A percentile compares a stretch with the other conserved stretches of the same genome.
Evolutionary conservation across 2,797 vertebrate species (phyloP).

Genomic region (Cirrhinus molitorella): DNA sequence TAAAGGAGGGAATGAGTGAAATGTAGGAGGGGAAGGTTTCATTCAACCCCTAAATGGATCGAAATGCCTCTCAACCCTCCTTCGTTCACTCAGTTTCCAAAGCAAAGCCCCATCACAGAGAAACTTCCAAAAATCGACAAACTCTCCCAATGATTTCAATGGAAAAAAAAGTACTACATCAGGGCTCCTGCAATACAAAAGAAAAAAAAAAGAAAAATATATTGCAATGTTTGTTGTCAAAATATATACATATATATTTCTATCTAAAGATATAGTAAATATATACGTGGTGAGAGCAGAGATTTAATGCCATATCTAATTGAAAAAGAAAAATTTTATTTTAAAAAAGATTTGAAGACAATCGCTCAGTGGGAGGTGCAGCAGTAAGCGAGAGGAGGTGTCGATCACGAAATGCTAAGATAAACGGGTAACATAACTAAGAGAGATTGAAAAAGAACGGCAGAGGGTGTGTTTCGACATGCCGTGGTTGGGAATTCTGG

Average conservation of each 20-base stretch:
- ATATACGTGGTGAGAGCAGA: constrained; percentile 84
- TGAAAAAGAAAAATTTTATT: constrained; percentile 78
- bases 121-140: constrained; percentile 73
- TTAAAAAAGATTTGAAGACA: constrained; percentile 83
- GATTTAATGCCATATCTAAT: constrained; percentile 82
- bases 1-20: constrained; percentile 57
- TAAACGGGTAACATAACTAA: constrained; percentile 43
- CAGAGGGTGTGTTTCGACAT: constrained; percentile 36
- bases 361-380: constrained; percentile 79
- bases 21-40: constrained; percentile 32
- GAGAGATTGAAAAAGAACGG: constrained; percentile 51
- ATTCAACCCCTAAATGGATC: constrained; percentile 17
- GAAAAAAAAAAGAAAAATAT: constrained; percentile 80
- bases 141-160: constrained; percentile 78
- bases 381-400: constrained; percentile 62
- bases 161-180: constrained; percentile 77
- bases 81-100: constrained; percentile 74
- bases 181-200: constrained; percentile 86
- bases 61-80: constrained; percentile 57
- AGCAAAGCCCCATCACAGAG: constrained; percentile 78
- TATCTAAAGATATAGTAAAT: constrained; percentile 87
- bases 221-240: constrained; percentile 81
- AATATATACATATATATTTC: constrained; percentile 81
- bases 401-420: constrained; percentile 29
- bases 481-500: constrained; percentile 5